Evolutionary conservation across 2,888 invertebrate species (phyloP).

Genomic region (Apantesis nais): DNA sequence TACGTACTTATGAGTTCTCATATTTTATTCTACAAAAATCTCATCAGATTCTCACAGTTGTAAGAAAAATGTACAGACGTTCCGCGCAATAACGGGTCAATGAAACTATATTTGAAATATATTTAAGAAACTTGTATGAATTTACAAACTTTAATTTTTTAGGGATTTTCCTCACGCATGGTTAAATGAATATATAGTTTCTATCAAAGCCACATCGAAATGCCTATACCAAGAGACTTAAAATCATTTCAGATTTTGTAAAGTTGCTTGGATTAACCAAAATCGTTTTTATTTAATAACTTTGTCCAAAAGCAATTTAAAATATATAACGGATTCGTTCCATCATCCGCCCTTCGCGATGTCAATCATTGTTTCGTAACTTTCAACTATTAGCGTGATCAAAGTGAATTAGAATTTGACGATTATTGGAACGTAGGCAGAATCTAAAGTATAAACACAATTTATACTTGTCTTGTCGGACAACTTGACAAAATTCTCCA

Average conservation of each 20-base stretch:
- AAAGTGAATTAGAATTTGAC: constrained; percentile 5
- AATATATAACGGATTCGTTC: constrained; percentile 9
- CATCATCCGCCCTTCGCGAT: constrained; percentile 8
- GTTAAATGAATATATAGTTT: constrained; percentile 4
- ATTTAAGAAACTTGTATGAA: not conserved
- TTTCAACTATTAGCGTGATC: constrained; percentile 26
- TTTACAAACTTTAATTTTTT: not conserved
- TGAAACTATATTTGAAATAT: not conserved
- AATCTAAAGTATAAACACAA: not conserved
- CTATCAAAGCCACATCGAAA: constrained; percentile 11
- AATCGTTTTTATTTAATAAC: constrained; percentile 13
- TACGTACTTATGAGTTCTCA: constrained; percentile 34
- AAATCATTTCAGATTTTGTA: constrained; percentile 13
- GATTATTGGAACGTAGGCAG: not conserved
- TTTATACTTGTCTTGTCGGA: not conserved
- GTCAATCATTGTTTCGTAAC: constrained; percentile 34
- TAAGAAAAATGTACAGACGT: constrained; percentile 16
- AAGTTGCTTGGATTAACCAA: not conserved
- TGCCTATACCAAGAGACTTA: constrained; percentile 11
- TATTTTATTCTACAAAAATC: constrained; percentile 33
- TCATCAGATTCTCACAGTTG: constrained; percentile 31
- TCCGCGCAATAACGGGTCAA: constrained; percentile 4
- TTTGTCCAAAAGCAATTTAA: constrained; percentile 10
- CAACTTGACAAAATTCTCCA: not conserved
- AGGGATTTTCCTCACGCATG: not conserved